Conservation (phyloP, 2,888 invertebrate genomes). For the Orgyia antiqua region DNA sequence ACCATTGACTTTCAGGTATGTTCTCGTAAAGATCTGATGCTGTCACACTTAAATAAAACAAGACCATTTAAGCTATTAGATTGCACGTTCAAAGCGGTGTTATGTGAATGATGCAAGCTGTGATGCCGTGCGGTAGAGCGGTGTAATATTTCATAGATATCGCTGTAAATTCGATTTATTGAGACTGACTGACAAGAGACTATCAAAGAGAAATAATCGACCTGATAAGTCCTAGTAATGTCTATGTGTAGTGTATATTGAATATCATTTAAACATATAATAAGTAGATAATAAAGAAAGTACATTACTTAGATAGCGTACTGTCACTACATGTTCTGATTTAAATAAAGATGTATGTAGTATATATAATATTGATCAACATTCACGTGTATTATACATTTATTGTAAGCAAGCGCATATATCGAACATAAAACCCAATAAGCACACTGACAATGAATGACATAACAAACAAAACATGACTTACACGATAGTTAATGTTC, state of each 20-base stretch:
- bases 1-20: no score
- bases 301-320: constrained; percentile 12
- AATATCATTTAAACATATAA: constrained; percentile 10
- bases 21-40: no score
- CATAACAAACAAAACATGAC: constrained; percentile 76
- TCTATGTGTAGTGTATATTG: no score
- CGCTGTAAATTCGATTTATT: no score
- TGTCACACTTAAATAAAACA: constrained; percentile 25
- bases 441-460: constrained; percentile 76
- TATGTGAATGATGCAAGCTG: constrained; percentile 49
- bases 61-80: constrained; percentile 29
- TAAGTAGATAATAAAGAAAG: constrained; percentile 12
- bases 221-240: no score
- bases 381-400: constrained; percentile 27
- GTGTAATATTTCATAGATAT: no score
- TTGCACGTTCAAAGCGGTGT: constrained; percentile 47
- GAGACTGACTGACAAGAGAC: no score
- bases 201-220: no score
- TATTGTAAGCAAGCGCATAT: constrained; percentile 67
- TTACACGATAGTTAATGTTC: constrained; percentile 73
- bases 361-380: constrained; percentile 16
- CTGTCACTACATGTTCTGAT: not conserved
- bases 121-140: constrained; percentile 41
- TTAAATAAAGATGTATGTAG: constrained; percentile 9
- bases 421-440: constrained; percentile 53